These are phyloP conservation scores for Peromyscus californicus DNA, from an alignment of 2,113 vertebrate genomes.

Conservation along the genomic window DNA sequence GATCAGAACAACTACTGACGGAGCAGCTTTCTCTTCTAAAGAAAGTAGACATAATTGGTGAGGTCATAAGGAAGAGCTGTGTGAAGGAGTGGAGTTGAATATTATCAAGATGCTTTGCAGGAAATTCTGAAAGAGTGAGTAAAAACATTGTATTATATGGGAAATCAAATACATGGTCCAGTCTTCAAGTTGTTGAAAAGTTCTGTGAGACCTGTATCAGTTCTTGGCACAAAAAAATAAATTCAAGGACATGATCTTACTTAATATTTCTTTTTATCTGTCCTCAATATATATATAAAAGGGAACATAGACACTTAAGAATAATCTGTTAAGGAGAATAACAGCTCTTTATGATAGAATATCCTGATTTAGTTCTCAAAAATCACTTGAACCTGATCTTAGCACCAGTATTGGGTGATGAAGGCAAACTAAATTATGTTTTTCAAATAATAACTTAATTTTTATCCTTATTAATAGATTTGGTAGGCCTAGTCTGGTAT, in stretches of 20 bases:
- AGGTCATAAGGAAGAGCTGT: not conserved
- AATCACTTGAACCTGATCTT: not conserved
- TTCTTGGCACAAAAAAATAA: not conserved
- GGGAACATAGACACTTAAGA: not conserved
- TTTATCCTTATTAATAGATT: not conserved
- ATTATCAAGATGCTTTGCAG: not conserved
- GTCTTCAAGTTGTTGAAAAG: not conserved
- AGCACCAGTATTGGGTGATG: not conserved
- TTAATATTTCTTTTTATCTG: not conserved
- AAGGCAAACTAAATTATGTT: not conserved
- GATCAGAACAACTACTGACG: not conserved
- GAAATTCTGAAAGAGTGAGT: not conserved
- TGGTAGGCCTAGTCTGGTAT: not conserved
- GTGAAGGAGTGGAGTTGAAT: not conserved
- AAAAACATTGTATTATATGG: not conserved
- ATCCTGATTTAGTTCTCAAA: not conserved
- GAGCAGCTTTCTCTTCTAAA: not conserved
- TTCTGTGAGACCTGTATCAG: fast-evolving
- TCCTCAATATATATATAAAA: not conserved
- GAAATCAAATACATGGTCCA: not conserved
- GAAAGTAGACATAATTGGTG: not conserved
- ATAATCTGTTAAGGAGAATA: not conserved
- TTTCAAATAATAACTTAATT: not conserved
- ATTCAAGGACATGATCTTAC: not conserved
- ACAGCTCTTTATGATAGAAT: not conserved